Percentiles rank a stretch among this genome's conserved stretches.
phyloP scores from a whole-genome alignment of 2,113 vertebrate genomes.

The Pluvianellus socialis region DNA sequence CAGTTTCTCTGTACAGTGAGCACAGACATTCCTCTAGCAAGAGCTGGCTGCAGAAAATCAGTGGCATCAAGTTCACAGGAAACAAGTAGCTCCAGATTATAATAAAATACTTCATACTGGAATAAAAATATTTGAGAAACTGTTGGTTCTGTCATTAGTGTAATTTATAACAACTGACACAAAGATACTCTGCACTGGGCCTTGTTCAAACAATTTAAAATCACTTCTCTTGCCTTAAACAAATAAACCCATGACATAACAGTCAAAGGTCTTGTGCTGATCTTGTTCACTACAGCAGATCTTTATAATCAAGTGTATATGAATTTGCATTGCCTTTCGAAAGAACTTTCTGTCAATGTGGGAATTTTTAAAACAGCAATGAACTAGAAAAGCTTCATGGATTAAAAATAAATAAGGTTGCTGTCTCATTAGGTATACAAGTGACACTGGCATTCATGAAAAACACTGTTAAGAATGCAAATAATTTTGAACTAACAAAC shows the following conservation, averaged over 20 bases:
- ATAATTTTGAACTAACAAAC: not conserved
- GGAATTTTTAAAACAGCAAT: not conserved
- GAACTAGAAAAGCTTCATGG: not conserved
- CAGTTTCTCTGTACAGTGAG: not conserved
- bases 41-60: not conserved
- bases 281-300: not conserved
- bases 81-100: not conserved
- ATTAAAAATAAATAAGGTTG: not conserved
- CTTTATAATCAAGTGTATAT: not conserved
- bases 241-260: not conserved
- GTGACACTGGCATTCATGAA: not conserved
- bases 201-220: constrained; percentile 47
- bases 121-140: constrained; percentile 17
- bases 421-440: not conserved
- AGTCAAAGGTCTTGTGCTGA: not conserved
- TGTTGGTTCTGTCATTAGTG: not conserved
- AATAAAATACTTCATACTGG: not conserved
- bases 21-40: not conserved
- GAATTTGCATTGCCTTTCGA: not conserved
- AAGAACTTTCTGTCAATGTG: not conserved
- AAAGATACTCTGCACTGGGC: not conserved
- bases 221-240: not conserved
- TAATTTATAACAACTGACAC: constrained; percentile 1
- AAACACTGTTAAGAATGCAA: not conserved
- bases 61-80: not conserved